Evolutionary conservation across 1,140 invertebrate genomes (phyloP), one percentile per base, ranked within the genome.

Genomic region (Phthorimaea operculella): DNA sequence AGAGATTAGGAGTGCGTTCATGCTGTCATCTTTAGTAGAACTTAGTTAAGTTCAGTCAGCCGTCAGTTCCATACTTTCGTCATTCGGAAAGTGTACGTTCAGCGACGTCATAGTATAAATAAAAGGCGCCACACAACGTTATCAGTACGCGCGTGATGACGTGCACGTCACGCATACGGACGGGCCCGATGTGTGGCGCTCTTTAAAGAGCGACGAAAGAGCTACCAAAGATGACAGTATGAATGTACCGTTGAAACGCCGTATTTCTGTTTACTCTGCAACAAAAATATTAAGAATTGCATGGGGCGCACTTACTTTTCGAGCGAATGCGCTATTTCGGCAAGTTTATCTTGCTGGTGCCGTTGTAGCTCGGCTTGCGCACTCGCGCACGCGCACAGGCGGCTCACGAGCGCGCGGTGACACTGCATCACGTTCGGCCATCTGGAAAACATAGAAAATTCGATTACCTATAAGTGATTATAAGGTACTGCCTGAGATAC

Each of bases 351-450:
- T 58, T 82, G 10, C 3, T 12, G 4, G n/a, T n/a, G 10, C n/a
- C 36, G 36, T 6, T 83, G 79, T 1, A 61, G 33, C 7, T 72
- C 47, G 0, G 52, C 54, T 6, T 64, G 51, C 0, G 0, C 60
- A 62, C 0, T 69, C 54, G 53, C 68, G 58, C 21, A 72, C 66
- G 51, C 80, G 83, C 1, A 83, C 17, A 34, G n/a, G n/a, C 65
- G 70, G n/a, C 53, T 18, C 12, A 78, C 54, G 1, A 82, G 49
- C 0, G 66, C 60, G 49, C 78, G 74, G 51, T 79, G 82, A 48
- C 74, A 80, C 16, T 85, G 80, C 75, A 83, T 78, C 50, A 69
- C 79, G 51, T 76, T 76, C 9, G 79, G 82, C 82, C 82, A 85
- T 54, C 80, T 83, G 73, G 10, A 71, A 76, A 60, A 39, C 18